Conservation (phyloP, 2,888 invertebrate species). For the Orchesella flavescens region DNA sequence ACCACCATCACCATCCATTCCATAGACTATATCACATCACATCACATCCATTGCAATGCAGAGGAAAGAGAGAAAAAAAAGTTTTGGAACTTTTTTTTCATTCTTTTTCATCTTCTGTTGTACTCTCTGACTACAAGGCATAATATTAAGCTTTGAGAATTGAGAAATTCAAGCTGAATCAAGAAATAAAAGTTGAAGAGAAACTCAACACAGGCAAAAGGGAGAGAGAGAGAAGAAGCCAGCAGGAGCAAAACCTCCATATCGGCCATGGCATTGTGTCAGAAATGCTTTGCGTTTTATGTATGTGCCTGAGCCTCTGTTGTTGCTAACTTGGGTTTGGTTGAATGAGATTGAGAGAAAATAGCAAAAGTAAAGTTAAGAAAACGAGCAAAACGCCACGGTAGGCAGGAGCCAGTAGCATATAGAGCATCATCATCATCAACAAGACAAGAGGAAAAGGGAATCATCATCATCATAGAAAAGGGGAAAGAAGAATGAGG, state of each 20-base stretch:
- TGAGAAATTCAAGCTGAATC: background rate
- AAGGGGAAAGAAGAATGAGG: conserved; percentile 14
- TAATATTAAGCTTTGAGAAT: background rate
- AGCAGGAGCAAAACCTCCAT: background rate
- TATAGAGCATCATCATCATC: conserved; percentile 7
- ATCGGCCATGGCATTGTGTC: too few relatives aligned
- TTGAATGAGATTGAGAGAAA: background rate
- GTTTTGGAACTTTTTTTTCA: conserved; percentile 6
- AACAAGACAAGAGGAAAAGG: background rate
- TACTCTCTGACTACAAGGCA: too few relatives aligned
- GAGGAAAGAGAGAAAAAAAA: conserved; percentile 29
- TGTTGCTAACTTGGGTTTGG: too few relatives aligned
- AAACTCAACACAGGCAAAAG: conserved; percentile 1
- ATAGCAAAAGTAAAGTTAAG: background rate
- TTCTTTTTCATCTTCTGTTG: background rate
- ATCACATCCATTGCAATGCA: conserved; percentile 26
- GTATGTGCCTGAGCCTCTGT: too few relatives aligned
- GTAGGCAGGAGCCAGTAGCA: too few relatives aligned
- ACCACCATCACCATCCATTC: too few relatives aligned
- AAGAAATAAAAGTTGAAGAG: conserved; percentile 13
- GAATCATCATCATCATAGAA: background rate
- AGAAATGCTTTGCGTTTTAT: too few relatives aligned
- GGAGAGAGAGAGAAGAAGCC: background rate
- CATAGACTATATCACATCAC: background rate
- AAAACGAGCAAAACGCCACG: background rate